Base-by-base conservation (phyloP, 2,888 invertebrate genomes). In the Criorhina ranunculi region DNA sequence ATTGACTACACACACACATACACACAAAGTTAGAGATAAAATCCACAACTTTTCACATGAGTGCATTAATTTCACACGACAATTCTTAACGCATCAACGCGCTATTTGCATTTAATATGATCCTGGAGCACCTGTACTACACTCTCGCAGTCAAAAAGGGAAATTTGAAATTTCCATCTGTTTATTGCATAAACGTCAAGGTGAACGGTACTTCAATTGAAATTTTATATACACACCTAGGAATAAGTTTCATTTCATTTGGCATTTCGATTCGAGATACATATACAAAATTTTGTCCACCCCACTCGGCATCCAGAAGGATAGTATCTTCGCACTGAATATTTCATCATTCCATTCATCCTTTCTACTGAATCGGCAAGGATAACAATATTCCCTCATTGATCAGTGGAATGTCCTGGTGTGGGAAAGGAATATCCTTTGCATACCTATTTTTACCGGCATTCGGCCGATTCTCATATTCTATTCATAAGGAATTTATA, bases 1-100 rank as follows among this genome's bases (percentile, higher is more conserved):
- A 31, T 53, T 12, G 51, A 15, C 40, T 72, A 17, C 9, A 19
- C 44, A 51, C n/a, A n/a, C 1, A 7, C 33, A 62, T 5, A 29
- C 9, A 67, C 12, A 33, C 1, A n/a, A 40, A 53, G 37, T 17
- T 12, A 11, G 24, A 24, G 24, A 24, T 3, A 57, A 62, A 57
- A 70, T 70, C 46, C 57, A 72, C 46, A 72, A 17, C 57, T 66
- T 49, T 33, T 35, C 79, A 37, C 51, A 66, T 79, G 72, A 79
- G 29, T 44, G 72, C 64, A 59, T 66, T 72, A 49, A 72, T 55
- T 44, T 49, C 37, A 49, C 8, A 37, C 49, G 40, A 59, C 31
- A n/a, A n/a, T 73, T 42, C 49, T 57, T 66, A 42, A 79, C 64
- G 79, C 72, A 79, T 72, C 78, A 70, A 46, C 55, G 77, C 70